A percentile compares a stretch with the other conserved stretches of the same genome.
Conservation (phyloP, 2,113 vertebrate species). For the Perca schrenkii region DNA sequence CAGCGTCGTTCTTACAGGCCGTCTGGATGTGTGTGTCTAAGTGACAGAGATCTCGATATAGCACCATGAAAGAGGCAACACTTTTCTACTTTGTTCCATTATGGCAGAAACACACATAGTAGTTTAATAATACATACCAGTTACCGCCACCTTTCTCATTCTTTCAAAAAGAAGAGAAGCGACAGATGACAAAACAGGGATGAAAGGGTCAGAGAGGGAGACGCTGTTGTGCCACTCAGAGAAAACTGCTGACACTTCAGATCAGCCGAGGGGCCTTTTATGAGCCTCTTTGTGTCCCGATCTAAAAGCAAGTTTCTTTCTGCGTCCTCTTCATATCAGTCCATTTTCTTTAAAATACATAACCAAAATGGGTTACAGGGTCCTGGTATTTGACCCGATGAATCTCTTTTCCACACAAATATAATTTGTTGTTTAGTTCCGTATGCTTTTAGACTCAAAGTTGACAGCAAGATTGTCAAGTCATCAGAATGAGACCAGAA, state of each 20-base stretch:
- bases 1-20: not conserved
- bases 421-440: not conserved
- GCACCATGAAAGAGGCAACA: slow-evolving; percentile 46
- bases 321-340: not conserved
- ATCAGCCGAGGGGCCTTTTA: slow-evolving; percentile 40
- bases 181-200: slow-evolving; percentile 63
- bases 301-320: slow-evolving; percentile 58
- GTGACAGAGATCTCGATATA: slow-evolving; percentile 65
- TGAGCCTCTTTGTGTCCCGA: slow-evolving; percentile 47
- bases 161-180: slow-evolving; percentile 21
- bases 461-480: not conserved
- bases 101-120: slow-evolving; percentile 62
- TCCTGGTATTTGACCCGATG: not conserved
- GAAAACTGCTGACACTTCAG: slow-evolving; percentile 61
- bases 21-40: slow-evolving; percentile 35
- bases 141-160: slow-evolving; percentile 68
- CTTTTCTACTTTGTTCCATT: slow-evolving; percentile 82
- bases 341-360: slow-evolving; percentile 47
- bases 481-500: not conserved
- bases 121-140: slow-evolving; percentile 79
- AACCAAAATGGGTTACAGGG: slow-evolving; percentile 10
- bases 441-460: not conserved
- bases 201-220: slow-evolving; percentile 30
- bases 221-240: slow-evolving; percentile 37
- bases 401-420: not conserved